A percentile compares a stretch with the other conserved stretches of the same genome.
These are phyloP conservation scores for Spialia ferax DNA, from an alignment of 2,888 invertebrate genomes.

Conservation along the genomic window DNA sequence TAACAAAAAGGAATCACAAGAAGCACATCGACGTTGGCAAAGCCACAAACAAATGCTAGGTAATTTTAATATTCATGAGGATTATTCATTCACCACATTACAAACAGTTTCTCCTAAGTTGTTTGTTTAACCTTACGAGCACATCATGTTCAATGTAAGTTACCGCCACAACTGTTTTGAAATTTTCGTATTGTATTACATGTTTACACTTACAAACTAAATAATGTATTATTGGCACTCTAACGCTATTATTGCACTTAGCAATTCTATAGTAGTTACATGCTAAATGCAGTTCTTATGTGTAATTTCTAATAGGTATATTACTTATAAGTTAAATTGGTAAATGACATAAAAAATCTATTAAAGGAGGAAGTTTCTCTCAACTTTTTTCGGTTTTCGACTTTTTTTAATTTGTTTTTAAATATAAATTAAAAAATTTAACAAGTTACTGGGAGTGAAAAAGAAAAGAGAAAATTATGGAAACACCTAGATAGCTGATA, in stretches of 20 bases:
- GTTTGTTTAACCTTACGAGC: conserved; percentile 63
- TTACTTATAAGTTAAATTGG: no score
- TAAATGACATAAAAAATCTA: no score
- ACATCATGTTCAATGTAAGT: conserved; percentile 62
- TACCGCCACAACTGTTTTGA: conserved; percentile 64
- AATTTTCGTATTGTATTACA: conserved; percentile 74
- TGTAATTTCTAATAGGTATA: no score
- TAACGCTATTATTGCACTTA: conserved; percentile 34
- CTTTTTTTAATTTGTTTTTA: background rate
- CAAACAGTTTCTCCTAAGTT: conserved; percentile 59
- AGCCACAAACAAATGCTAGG: conserved; percentile 43
- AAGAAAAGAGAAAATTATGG: conserved; percentile 73
- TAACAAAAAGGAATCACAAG: conserved; percentile 6
- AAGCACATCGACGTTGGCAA: background rate
- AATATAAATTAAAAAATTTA: conserved; percentile 10
- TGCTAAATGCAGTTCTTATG: no score
- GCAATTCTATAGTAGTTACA: no score
- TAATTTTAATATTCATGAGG: conserved; percentile 69
- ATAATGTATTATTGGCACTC: conserved; percentile 50
- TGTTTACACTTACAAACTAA: conserved; percentile 60
- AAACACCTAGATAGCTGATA: conserved; percentile 73
- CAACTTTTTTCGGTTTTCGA: no score
- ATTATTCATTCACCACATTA: conserved; percentile 66
- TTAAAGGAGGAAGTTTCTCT: no score
- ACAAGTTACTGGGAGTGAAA: conserved; percentile 52